These are phyloP conservation scores for Albula glossodonta DNA, from an alignment of 2,113 vertebrate species.

Conservation along the genomic window DNA sequence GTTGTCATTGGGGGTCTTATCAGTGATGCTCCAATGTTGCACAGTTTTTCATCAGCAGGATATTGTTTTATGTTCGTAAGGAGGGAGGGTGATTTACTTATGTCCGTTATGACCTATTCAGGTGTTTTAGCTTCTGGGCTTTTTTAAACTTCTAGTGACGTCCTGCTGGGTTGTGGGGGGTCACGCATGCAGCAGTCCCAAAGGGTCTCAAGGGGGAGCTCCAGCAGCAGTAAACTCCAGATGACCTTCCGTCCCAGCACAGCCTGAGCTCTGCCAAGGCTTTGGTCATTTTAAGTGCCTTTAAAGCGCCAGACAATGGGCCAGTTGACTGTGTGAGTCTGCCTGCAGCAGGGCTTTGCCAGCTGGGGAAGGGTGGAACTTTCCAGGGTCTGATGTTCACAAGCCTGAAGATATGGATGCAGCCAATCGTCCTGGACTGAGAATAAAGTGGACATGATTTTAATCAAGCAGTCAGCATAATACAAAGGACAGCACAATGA, in stretches of 20 bases:
- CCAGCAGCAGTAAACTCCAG: not conserved
- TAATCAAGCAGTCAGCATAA: not conserved
- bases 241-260: not conserved
- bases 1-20: too few species aligned
- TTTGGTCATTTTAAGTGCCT: constrained; percentile 3
- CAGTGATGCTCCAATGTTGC: too few species aligned
- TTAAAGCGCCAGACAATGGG: not conserved
- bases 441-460: not conserved
- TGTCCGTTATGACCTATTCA: not conserved
- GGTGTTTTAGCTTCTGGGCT: not conserved
- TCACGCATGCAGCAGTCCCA: not conserved
- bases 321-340: not conserved
- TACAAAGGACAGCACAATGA: not conserved
- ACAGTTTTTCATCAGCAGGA: not conserved
- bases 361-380: not conserved
- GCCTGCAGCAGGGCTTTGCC: not conserved
- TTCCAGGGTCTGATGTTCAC: not conserved
- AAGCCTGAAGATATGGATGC: not conserved
- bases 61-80: not conserved
- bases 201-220: not conserved
- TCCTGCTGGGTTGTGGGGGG: not conserved
- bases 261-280: constrained; percentile 8
- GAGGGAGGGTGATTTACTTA: not conserved
- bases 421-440: not conserved
- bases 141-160: not conserved